A percentile compares a stretch with the other conserved stretches of the same genome.
phyloP scores from a whole-genome alignment of 2,113 vertebrate species.

The Daubentonia madagascariensis region DNA sequence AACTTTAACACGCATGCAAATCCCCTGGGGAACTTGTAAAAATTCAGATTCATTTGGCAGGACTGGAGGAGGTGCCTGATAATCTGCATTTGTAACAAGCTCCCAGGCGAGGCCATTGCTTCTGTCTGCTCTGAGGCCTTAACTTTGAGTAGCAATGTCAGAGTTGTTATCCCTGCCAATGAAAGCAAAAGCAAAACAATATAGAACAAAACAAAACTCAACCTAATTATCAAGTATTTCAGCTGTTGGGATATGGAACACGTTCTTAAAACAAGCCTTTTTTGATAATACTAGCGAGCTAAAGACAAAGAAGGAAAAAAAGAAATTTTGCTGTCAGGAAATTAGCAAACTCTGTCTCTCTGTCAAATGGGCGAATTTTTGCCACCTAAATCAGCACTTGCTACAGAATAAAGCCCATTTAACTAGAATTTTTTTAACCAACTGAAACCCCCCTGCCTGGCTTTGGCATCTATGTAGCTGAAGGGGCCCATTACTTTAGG shows the following conservation, averaged over 20 bases:
- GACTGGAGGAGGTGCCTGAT: not conserved
- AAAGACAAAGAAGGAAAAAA: not conserved
- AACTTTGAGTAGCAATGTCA: not conserved
- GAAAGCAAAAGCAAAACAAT: not conserved
- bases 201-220: not conserved
- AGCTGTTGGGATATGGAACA: too few relatives aligned
- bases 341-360: not conserved
- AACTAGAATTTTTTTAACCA: not conserved
- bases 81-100: accelerated
- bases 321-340: not conserved
- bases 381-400: not conserved
- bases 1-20: not conserved
- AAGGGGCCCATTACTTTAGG: not conserved
- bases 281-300: not conserved
- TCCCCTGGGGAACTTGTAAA: not conserved
- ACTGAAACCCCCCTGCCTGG: not conserved
- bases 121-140: too few relatives aligned
- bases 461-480: not conserved
- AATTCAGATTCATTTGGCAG: too few relatives aligned
- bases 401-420: not conserved
- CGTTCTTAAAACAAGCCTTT: not conserved
- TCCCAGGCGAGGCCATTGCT: accelerated
- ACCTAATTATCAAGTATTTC: not conserved
- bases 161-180: too few relatives aligned
- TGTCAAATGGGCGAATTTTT: not conserved